Evolutionary conservation across 2,888 invertebrate genomes (phyloP), one percentile per base, ranked within the genome.

Genomic region (Flabesymbios commensalis): DNA sequence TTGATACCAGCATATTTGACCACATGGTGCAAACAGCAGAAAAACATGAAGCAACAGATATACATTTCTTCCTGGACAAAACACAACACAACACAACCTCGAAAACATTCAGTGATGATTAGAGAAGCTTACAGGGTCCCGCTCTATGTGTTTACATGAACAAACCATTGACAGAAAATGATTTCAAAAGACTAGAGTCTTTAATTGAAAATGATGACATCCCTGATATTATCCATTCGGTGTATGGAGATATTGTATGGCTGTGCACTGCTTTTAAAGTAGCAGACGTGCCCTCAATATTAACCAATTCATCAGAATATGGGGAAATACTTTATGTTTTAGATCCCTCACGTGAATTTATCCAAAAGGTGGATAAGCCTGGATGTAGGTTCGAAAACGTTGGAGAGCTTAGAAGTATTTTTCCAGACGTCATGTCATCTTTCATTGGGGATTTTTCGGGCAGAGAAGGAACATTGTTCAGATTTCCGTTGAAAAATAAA

Each of bases 261-360:
- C 79, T 80, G 62, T 79, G 78, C 63, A 75, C 73, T 7, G 78
- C 79, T 2, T 80, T 78, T 59, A 75, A 79, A 63, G 47, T 80
- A 10, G 79, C 80, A 24, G 79, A 80, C 63, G 75, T 65, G 1
- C 80, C 80, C 0, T 74, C 76, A n/a, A 75, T 79, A 52, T 56
- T 77, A 29, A 75, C 76, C 17, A 64, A 60, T 10, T 73, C 70
- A 19, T 22, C 14, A 17, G 65, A 65, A 10, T 31, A 48, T 1
- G 72, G 71, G 24, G 70, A 74, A 59, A 70, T 65, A 26, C 48
- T 78, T 17, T 77, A 77, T 60, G 62, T 75, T 5, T 72, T 78
- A 63, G 78, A 78, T 64, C 78, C 78, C 14, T 63, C 74, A 43
- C 71, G 74, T 49, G 60, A 59, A 29, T 74, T 73, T 63, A 64